These are phyloP conservation scores for Luperina nickerlii DNA, from an alignment of 2,888 invertebrate genomes.

Conservation along the genomic window DNA sequence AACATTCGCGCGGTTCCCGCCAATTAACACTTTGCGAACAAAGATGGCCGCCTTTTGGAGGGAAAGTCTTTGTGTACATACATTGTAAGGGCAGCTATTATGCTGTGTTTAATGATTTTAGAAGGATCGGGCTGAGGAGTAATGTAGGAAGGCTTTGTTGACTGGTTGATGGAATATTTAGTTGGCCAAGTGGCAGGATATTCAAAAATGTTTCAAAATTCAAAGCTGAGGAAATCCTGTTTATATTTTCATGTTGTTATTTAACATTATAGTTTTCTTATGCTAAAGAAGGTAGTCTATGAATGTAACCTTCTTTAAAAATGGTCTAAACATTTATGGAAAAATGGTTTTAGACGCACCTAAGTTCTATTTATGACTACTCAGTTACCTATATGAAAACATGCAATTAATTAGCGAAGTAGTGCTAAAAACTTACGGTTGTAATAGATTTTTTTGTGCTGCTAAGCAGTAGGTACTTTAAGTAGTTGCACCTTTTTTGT, in stretches of 20 bases:
- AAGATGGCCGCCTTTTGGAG: constrained; percentile 81
- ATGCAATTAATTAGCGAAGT: constrained; percentile 83
- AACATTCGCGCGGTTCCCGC: constrained; percentile 78
- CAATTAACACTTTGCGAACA: constrained; percentile 87
- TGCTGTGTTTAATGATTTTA: constrained; percentile 70
- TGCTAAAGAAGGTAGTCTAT: not conserved
- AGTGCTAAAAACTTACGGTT: constrained; percentile 75
- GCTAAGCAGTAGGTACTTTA: not conserved
- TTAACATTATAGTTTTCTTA: not conserved
- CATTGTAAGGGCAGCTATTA: constrained; percentile 76
- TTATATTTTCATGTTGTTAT: not conserved
- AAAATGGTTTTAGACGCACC: constrained; percentile 76
- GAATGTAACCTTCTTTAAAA: not conserved
- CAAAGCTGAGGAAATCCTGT: not conserved
- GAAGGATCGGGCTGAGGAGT: constrained; percentile 36
- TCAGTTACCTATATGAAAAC: constrained; percentile 70
- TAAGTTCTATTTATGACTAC: constrained; percentile 68
- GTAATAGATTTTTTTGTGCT: constrained; percentile 62
- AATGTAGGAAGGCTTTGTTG: constrained; percentile 35
- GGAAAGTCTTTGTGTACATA: constrained; percentile 80
- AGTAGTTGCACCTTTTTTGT: not conserved
- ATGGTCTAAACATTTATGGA: not conserved
- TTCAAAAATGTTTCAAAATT: constrained; percentile 18
- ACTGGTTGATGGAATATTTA: constrained; percentile 20
- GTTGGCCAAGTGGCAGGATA: not conserved